Base-by-base conservation (phyloP, 2,888 invertebrate species). In the Drosophila dives region DNA sequence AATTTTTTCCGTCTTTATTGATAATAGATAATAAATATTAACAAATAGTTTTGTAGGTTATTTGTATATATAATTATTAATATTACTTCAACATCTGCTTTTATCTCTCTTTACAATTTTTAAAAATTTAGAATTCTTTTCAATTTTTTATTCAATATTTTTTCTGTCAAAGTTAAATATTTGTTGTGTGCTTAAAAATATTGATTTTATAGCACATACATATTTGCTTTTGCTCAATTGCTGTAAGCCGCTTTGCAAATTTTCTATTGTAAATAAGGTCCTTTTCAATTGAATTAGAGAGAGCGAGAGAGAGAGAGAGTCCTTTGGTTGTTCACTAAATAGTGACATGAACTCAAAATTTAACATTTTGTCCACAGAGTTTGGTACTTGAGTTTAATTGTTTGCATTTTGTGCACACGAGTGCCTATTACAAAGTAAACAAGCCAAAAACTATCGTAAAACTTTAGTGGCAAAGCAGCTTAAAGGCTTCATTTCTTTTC, bases 341-440 rank as follows among this genome's bases (percentile, higher is more conserved):
- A 67, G 51, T 45, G 34, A 26, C n/a, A 36, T 45, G n/a, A 48
- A 33, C 12, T 45, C 38, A 40, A 40, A 15, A n/a, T 34, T 32
- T n/a, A 7, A 42, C 38, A 55, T 55, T 72, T 42, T 11, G 29
- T 11, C 26, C 20, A 53, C 56, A 54, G 60, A 40, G 38, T 26
- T 1, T 12, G n/a, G 54, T 32, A 72, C 53, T 76, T 72, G 33
- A 26, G n/a, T 59, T 74, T 74, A 77, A 78, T 78, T 77, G 78
- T 70, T 64, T 64, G 74, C 54, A 77, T 48, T 70, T 73, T 61
- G 45, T 51, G 73, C 54, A 64, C 58, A 58, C 61, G 45, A 73
- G 73, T 77, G 64, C 64, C 69, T 60, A 70, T 73, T 77, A 70
- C 66, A 38, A 67, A 74, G 67, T 78, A 78, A 78, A 78, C 78